Percentiles rank a stretch among this genome's conserved stretches.
These are phyloP conservation scores for Antennarius maculatus DNA, from an alignment of 2,797 vertebrate species.

Conservation along the genomic window DNA sequence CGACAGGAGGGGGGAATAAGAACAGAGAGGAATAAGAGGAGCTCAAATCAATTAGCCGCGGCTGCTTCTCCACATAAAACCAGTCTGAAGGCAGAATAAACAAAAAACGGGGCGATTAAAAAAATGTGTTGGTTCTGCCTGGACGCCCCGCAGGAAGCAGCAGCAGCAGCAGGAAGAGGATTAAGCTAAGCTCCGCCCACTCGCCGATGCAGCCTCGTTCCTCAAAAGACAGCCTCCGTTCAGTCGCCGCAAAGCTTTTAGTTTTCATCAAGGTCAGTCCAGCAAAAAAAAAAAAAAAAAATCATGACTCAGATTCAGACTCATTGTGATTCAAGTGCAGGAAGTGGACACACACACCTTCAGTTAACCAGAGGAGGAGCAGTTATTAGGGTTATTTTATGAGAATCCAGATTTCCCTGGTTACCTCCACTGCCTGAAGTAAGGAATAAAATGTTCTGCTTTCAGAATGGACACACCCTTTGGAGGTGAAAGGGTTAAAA, in stretches of 20 bases:
- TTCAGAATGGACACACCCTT: slow-evolving; percentile 1
- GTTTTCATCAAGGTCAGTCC: slow-evolving; percentile 10
- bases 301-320: background rate
- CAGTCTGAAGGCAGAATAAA: slow-evolving; percentile 35
- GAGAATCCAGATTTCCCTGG: background rate
- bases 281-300: background rate
- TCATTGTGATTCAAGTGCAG: slow-evolving; percentile 25
- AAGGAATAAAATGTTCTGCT: slow-evolving; percentile 3
- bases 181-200: slow-evolving; percentile 49
- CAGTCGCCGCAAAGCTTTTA: slow-evolving; percentile 1
- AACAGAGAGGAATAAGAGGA: background rate
- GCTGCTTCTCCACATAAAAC: slow-evolving; percentile 22
- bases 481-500: background rate
- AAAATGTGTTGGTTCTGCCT: slow-evolving; percentile 26
- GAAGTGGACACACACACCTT: background rate
- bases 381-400: background rate
- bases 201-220: slow-evolving; percentile 19
- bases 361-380: background rate
- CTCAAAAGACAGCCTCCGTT: slow-evolving; percentile 24
- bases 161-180: slow-evolving; percentile 30
- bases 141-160: slow-evolving; percentile 47
- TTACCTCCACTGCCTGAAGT: background rate
- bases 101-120: slow-evolving; percentile 10
- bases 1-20: background rate
- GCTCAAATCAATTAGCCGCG: slow-evolving; percentile 37